Evolutionary conservation across 2,888 invertebrate genomes (phyloP), one percentile per base, ranked within the genome.

Genomic region (Heliconius aoede): DNA sequence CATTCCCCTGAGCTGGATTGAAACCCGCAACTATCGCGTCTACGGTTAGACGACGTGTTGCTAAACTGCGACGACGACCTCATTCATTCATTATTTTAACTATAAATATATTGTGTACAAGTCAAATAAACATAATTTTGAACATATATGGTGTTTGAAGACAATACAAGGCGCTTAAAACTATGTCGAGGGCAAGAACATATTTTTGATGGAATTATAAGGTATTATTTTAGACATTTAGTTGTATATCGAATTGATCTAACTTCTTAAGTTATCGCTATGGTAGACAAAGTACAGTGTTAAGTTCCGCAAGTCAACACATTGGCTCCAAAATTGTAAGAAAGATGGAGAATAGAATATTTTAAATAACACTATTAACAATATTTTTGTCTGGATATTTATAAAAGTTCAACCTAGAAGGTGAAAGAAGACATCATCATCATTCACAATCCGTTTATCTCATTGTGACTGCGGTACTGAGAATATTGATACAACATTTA

Each of bases 151-250:
- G 36, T 72, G 62, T 40, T 0, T 72, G n/a, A 51, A 62, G 58
- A 72, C 60, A 72, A 68, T 61, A 61, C 72, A 72, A 77, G 65
- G 72, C 55, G 51, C 8, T 55, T 55, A 73, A 55, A 79, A 55
- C 75, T 75, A 61, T 79, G 77, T 79, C 77, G 74, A 79, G 79
- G 75, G 46, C 74, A 40, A 36, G 36, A 68, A 69, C 51, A n/a
- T n/a, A 11, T 11, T 55, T 69, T 69, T 55, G 69, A 55, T 55
- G 69, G 30, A 55, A 62, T 71, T 24, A 28, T 21, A 36, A 18
- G 61, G 26, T 60, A 61, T 68, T 68, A 64, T n/a, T 15, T n/a
- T 40, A 26, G 15, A 36, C 7, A 55, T 55, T n/a, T n/a, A n/a
- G 21, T 21, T 51, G n/a, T n/a, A n/a, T n/a, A n/a, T n/a, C n/a